A percentile compares a stretch with the other conserved stretches of the same genome.
phyloP scores from a whole-genome alignment of 2,113 vertebrate species.

The Myocastor coypus region DNA sequence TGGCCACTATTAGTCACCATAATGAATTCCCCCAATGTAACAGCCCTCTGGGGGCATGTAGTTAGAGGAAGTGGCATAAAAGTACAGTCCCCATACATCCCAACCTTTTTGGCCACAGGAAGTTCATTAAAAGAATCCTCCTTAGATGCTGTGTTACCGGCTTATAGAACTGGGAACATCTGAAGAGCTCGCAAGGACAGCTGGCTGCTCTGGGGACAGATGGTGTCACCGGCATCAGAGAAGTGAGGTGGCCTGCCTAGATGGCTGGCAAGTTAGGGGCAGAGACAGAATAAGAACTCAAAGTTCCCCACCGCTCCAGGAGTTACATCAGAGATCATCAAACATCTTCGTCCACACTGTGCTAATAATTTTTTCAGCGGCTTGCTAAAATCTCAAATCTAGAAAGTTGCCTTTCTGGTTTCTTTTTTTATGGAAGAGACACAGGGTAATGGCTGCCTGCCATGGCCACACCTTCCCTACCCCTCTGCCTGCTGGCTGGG shows the following conservation, averaged over 20 bases:
- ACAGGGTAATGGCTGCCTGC: not conserved
- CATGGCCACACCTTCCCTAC: not conserved
- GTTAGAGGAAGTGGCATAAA: not conserved
- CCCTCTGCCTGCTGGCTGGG: not conserved
- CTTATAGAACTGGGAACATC: not conserved
- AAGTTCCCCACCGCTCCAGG: not conserved
- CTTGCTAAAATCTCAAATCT: not conserved
- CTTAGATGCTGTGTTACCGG: not conserved
- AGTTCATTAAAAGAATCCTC: constrained; percentile 11
- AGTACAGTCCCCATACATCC: not conserved
- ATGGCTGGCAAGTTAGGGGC: not conserved
- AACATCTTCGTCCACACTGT: not conserved
- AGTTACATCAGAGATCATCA: not conserved
- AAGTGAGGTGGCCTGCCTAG: not conserved
- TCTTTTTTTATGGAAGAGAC: not conserved
- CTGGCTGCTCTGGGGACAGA: not conserved
- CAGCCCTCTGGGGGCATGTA: not conserved
- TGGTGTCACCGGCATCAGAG: not conserved
- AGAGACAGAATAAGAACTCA: not conserved
- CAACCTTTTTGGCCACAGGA: not conserved
- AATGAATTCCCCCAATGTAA: not conserved
- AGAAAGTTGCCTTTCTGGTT: not conserved
- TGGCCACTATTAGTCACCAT: not conserved
- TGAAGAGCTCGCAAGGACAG: not conserved
- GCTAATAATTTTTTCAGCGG: constrained; percentile 22